phyloP scores from a whole-genome alignment of 2,797 vertebrate genomes.

The Gymnopithys bicolor region DNA sequence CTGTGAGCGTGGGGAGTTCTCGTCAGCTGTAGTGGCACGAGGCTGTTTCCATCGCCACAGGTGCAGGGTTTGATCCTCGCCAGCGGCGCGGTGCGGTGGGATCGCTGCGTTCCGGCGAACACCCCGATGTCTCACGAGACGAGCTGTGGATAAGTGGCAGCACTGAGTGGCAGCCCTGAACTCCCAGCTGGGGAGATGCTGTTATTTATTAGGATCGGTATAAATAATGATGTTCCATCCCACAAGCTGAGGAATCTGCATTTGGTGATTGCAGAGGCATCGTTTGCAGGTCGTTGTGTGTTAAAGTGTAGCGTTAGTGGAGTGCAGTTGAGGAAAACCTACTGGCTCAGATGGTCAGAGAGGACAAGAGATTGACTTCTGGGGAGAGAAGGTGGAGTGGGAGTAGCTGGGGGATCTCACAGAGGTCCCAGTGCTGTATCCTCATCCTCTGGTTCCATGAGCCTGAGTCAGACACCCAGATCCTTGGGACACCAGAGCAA shows the following conservation, averaged over 20 bases:
- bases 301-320: not conserved
- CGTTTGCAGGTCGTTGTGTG: not conserved
- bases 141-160: not conserved
- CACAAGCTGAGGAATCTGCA: not conserved
- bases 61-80: not conserved
- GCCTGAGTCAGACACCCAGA: not conserved
- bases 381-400: not conserved
- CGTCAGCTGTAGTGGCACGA: not conserved
- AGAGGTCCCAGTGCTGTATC: not conserved
- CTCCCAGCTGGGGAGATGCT: not conserved
- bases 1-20: not conserved
- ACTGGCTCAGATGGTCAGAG: not conserved
- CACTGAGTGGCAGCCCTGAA: not conserved
- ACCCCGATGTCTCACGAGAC: fast-evolving
- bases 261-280: not conserved
- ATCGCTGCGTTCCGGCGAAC: not conserved
- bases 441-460: not conserved
- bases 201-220: not conserved
- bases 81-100: fast-evolving
- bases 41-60: not conserved
- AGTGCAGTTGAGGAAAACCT: not conserved
- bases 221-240: not conserved
- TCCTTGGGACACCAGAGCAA: not conserved
- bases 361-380: not conserved
- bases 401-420: not conserved